These are phyloP conservation scores for Mirounga angustirostris DNA, from an alignment of 2,113 vertebrate genomes.

Conservation along the genomic window DNA sequence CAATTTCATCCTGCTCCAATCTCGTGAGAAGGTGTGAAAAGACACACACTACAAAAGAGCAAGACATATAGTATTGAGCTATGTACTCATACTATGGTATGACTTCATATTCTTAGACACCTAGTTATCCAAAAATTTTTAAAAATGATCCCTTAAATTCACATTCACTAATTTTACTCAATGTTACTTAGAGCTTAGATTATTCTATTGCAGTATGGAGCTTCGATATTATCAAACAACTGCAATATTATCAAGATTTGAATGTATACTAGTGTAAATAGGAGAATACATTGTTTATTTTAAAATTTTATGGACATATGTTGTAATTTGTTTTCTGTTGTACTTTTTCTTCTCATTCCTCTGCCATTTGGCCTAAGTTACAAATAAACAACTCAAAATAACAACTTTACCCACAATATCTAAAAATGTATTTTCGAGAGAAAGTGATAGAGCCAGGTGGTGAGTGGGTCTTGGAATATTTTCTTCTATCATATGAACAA, in stretches of 20 bases:
- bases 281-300: not conserved
- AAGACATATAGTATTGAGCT: not conserved
- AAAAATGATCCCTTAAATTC: not conserved
- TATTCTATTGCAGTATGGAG: not conserved
- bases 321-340: not conserved
- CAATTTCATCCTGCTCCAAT: not conserved
- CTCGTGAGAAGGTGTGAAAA: not conserved
- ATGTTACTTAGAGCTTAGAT: not conserved
- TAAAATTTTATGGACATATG: constrained; percentile 9
- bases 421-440: not conserved
- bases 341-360: not conserved
- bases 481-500: not conserved
- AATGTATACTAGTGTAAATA: not conserved
- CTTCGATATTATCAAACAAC: not conserved
- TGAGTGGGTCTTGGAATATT: not conserved
- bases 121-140: not conserved
- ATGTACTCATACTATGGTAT: not conserved
- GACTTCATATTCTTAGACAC: not conserved
- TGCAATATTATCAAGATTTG: not conserved
- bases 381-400: not conserved
- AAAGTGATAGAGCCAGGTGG: constrained; percentile 29
- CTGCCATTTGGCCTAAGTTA: not conserved
- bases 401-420: not conserved
- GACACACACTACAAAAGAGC: not conserved
- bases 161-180: not conserved